Conservation (phyloP, 2,888 invertebrate genomes). For the Tenthredo notha region DNA sequence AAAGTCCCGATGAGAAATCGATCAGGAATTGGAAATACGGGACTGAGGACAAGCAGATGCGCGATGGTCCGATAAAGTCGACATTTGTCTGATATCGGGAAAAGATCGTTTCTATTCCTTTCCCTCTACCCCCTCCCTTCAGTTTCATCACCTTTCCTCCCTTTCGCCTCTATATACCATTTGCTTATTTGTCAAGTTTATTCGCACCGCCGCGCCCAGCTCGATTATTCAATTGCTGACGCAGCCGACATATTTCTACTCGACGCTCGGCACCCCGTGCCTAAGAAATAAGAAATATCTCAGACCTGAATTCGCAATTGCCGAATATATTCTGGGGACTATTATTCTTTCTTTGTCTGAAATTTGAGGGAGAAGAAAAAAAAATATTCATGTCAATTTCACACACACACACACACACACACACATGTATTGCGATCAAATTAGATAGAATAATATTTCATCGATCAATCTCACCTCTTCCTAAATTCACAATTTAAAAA, state of each 20-base stretch:
- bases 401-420: not conserved
- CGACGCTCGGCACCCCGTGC: not conserved
- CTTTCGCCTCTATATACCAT: slow-evolving; percentile 3
- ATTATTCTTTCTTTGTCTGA: slow-evolving; percentile 3
- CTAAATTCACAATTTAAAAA: not conserved
- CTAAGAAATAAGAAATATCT: slow-evolving; percentile 6
- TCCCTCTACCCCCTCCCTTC: too few relatives aligned
- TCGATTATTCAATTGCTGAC: slow-evolving; percentile 48
- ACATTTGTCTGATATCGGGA: slow-evolving; percentile 48
- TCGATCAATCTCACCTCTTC: not conserved
- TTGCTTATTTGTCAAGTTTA: slow-evolving; percentile 48
- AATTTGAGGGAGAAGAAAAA: not conserved
- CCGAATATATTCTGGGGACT: not conserved
- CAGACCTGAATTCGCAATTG: slow-evolving; percentile 11
- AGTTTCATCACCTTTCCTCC: slow-evolving; percentile 15
- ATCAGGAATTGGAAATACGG: slow-evolving; percentile 32
- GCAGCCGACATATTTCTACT: slow-evolving; percentile 16
- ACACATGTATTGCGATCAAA: not conserved
- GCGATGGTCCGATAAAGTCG: slow-evolving; percentile 46
- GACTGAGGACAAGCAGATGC: slow-evolving; percentile 46
- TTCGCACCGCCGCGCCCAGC: not conserved
- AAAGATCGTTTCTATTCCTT: slow-evolving; percentile 37
- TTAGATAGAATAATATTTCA: not conserved
- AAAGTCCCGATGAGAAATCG: not conserved
- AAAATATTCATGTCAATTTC: slow-evolving; percentile 23